phyloP scores from a whole-genome alignment of 2,113 vertebrate species.

The Penelope pileata region DNA sequence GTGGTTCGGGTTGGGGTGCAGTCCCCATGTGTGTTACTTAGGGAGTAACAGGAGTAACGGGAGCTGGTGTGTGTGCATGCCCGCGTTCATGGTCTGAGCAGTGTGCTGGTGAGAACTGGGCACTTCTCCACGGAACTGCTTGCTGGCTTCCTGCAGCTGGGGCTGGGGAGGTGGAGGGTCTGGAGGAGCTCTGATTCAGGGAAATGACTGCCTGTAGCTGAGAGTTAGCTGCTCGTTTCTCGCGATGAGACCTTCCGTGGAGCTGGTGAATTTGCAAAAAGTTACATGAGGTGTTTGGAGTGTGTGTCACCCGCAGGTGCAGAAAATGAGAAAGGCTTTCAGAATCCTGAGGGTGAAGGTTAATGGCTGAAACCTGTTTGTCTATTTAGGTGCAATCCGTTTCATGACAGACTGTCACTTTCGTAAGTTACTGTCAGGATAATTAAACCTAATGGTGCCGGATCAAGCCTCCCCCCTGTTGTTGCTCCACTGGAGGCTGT shows the following conservation, averaged over 20 bases:
- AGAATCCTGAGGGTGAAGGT: not conserved
- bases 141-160: not conserved
- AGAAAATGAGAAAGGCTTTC: not conserved
- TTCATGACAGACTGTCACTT: not conserved
- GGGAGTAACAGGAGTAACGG: too few relatives aligned
- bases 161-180: not conserved
- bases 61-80: fast-evolving
- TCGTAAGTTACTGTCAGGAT: not conserved
- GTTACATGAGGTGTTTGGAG: not conserved
- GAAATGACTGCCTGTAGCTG: not conserved
- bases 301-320: fast-evolving
- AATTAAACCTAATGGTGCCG: not conserved
- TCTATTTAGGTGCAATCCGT: not conserved
- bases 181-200: not conserved
- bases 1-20: not conserved
- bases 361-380: not conserved
- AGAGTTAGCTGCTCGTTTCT: not conserved
- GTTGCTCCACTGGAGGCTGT: not conserved
- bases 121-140: not conserved
- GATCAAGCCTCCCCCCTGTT: not conserved
- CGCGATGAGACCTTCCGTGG: not conserved
- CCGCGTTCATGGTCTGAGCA: not conserved
- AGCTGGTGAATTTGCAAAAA: not conserved
- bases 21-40: not conserved
- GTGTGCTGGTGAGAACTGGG: not conserved